Evolutionary conservation across 2,113 vertebrate species (phyloP).

Genomic region (Neomonachus schauinslandi): DNA sequence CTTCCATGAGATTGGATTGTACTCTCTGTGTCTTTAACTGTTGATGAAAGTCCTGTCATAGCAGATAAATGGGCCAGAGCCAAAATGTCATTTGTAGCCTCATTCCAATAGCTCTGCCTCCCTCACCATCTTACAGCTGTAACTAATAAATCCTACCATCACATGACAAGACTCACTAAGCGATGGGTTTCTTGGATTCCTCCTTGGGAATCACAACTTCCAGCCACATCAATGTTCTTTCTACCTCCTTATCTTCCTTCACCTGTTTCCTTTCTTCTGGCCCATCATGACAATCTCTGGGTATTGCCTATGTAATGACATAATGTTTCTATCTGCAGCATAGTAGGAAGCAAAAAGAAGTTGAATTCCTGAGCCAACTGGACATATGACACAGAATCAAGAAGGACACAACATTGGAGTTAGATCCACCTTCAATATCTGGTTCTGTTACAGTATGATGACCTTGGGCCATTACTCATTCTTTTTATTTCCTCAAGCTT

Average conservation of each 20-base stretch:
- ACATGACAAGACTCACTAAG: background rate
- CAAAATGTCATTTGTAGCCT: background rate
- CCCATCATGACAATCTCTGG: background rate
- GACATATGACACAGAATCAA: background rate
- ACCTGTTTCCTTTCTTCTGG: background rate
- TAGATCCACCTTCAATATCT: background rate
- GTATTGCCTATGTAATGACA: background rate
- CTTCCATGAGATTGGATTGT: background rate
- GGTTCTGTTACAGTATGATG: background rate
- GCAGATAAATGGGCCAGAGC: background rate
- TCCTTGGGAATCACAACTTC: background rate
- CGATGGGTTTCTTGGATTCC: background rate
- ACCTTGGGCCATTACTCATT: background rate
- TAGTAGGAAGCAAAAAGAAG: background rate
- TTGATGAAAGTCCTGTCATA: background rate
- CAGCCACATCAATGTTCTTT: background rate
- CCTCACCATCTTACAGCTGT: fast-evolving
- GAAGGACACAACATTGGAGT: background rate
- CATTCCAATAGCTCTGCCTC: background rate
- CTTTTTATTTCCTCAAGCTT: background rate
- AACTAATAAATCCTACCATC: background rate
- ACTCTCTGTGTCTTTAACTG: background rate
- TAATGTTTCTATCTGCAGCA: background rate
- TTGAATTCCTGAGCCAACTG: background rate
- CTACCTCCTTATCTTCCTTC: background rate